Percentiles rank a stretch among this genome's conserved stretches.
These are phyloP conservation scores for Stenolophus ochropezus DNA, from an alignment of 2,888 invertebrate species.

Conservation along the genomic window DNA sequence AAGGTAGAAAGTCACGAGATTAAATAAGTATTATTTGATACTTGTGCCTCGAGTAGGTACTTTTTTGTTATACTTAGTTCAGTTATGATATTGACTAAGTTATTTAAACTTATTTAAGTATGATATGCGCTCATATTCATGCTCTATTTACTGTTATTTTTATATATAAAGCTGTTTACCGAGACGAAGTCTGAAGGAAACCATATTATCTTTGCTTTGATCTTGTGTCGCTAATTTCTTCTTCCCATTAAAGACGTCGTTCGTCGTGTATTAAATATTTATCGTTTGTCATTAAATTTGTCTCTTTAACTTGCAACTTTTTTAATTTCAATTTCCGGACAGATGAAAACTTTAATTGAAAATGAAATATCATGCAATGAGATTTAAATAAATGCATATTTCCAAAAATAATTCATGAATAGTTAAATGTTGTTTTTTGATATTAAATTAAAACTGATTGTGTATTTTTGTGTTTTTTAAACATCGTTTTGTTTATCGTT, in stretches of 20 bases:
- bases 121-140: too few species aligned
- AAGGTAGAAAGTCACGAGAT: too few species aligned
- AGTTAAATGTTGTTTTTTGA: background rate
- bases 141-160: too few species aligned
- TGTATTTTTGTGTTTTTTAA: background rate
- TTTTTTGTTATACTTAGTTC: too few species aligned
- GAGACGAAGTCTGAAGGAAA: background rate
- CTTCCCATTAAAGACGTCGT: background rate
- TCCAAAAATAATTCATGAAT: background rate
- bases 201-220: background rate
- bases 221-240: background rate
- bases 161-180: too few species aligned
- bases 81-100: too few species aligned
- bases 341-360: background rate
- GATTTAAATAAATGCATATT: background rate
- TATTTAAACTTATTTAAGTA: too few species aligned
- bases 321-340: background rate
- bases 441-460: background rate
- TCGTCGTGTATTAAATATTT: constrained; percentile 1
- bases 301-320: background rate
- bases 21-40: too few species aligned
- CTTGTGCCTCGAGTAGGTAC: too few species aligned
- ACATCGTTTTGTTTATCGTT: background rate
- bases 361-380: background rate
- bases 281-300: constrained; percentile 8